A percentile compares a stretch with the other conserved stretches of the same genome.
Conservation (phyloP, 2,888 invertebrate genomes). For the Pristionchus mayeri region DNA sequence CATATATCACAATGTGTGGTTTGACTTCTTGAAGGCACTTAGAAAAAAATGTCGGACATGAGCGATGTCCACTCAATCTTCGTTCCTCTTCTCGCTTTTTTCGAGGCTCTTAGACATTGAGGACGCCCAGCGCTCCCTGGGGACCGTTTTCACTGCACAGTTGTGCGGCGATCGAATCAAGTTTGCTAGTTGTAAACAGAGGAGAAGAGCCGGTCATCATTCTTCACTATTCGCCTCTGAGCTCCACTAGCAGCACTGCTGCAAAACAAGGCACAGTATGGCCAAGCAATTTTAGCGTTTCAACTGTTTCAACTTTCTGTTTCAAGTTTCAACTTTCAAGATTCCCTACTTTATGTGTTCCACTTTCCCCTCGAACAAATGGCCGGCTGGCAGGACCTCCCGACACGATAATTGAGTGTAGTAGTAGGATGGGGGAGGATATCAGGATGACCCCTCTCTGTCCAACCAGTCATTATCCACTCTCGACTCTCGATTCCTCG, state of each 20-base stretch:
- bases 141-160: background rate
- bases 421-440: conserved; percentile 10
- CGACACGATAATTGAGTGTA: conserved; percentile 28
- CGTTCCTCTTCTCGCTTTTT: background rate
- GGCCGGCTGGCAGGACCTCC: background rate
- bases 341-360: no score
- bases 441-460: conserved; percentile 11
- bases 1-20: background rate
- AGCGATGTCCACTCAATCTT: conserved; percentile 27
- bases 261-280: no score
- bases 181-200: no score
- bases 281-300: no score
- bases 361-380: background rate
- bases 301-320: no score
- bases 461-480: conserved; percentile 46
- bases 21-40: background rate
- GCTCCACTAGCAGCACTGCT: no score
- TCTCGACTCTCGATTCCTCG: conserved; percentile 24
- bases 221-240: no score
- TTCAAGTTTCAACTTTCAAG: no score
- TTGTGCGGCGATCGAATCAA: no score
- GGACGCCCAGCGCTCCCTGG: background rate
- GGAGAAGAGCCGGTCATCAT: no score
- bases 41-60: conserved; percentile 13
- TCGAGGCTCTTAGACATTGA: background rate